Evolutionary conservation across 2,113 vertebrate species (phyloP), one percentile per base, ranked within the genome.

Genomic region (Ochotona princeps): DNA sequence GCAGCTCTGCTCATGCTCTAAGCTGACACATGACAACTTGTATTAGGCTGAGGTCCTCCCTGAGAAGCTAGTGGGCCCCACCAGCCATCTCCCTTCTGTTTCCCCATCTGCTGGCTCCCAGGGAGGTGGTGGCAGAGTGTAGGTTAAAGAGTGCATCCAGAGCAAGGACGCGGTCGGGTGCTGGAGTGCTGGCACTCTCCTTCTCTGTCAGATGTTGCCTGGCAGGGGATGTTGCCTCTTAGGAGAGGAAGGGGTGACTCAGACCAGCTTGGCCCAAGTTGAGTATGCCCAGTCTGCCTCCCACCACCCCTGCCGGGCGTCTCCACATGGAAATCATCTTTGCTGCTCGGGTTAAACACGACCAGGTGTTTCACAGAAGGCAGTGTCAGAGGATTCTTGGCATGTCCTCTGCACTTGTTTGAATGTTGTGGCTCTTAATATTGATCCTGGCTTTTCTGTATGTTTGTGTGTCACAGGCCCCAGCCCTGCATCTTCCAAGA

Each of bases 21-120:
- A 97, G 96, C 94, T 97, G 97, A 97, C 97, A 97, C 91, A 94
- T 97, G 97, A 97, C 97, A 97, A 96, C 97, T 97, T 95, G 81
- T 95, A 97, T 97, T 97, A 97, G 91, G 92, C 91, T 97, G 96
- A 97, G 96, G 87, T 93, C 82, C 79, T 96, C 96, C 67, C 14
- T 18, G 93, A 93, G 69, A 96, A 96, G 94, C 84, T 94, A 83
- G 0, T 85, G 94, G 95, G 73, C 93, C 85, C 81, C 82, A 82
- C 11, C 69, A 47, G 93, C 95, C 91, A 97, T 97, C 94, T 97
- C 96, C 97, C 97, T 97, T 97, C 96, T 97, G 97, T 94, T 87
- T 96, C 18, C 38, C 96, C 97, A 97, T 97, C 97, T 97, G 97
- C 91, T 88, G 74, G 69, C 96, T 97, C 96, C 93, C 17, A 72